Base-by-base conservation (phyloP, 2,113 vertebrate species). In the Cisticola juncidis region DNA sequence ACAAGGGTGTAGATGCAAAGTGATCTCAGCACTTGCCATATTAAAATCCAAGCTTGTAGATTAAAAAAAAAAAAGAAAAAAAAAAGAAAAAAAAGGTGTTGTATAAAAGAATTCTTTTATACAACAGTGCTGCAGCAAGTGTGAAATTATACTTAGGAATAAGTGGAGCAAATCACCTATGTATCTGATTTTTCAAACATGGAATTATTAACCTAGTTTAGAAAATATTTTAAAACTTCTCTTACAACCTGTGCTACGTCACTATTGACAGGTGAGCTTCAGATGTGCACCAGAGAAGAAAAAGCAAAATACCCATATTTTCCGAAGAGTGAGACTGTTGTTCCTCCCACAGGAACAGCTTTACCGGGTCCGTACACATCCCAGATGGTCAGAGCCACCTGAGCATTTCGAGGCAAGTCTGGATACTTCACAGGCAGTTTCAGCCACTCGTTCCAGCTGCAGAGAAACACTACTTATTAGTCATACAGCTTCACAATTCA, bases 391-490 rank as follows among this genome's bases (percentile, higher is more conserved):
- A 99, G 98, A 47, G 99, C 99, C 61, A 99, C 99, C 68, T 99
- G 99, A 14, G 99, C 99, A 89, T 98, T 99, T 71, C 99, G 99
- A 36, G 99, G 99, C 73, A 99, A 97, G 86, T 99, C 99, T 5
- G 99, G 99, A 87, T 99, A 99, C 83, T 99, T 99, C 90, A 99
- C 99, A 4, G 99, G 99, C 61, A 99, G 97, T 85, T 99, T 98
- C 47, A 99, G 97, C 99, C 99, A 99, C 90, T 99, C 99, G 3
- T 99, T 99, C 99, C 99, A 99, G 96, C 99, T 99, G 81, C 58
- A 91, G 20, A 92, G 51, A 95, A 76, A 95, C 5, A 81, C 2
- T 31, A 15, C 13, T 14, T 28, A 38, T 95, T 81, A 96, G 51
- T 28, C 44, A 70, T 9, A 68, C 73, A 45, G 4, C 22, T 35